Evolutionary conservation across 37 sponge, comb jelly and placozoan species (phyloP).

Genomic region (Chondrosia reniformis): DNA sequence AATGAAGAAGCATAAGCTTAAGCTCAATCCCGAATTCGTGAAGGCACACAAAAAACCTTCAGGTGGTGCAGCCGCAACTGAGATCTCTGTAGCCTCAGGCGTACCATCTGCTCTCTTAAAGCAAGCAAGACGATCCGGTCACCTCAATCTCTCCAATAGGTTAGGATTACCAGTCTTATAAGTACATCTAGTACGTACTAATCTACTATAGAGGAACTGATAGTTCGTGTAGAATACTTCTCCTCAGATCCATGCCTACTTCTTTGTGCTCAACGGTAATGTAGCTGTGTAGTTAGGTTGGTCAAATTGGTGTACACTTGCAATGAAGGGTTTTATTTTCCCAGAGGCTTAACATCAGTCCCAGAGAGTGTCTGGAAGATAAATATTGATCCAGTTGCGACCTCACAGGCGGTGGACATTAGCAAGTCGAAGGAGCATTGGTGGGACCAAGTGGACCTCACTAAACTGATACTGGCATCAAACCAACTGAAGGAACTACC

Average conservation of each 20-base stretch:
- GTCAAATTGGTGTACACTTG: too few species aligned
- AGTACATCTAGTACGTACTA: too few species aligned
- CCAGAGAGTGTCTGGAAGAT: conserved; percentile 66
- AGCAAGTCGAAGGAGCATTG: conserved; percentile 33
- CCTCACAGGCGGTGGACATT: neutral
- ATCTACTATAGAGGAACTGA: too few species aligned
- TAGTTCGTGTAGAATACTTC: too few species aligned
- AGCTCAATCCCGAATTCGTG: conserved; percentile 6
- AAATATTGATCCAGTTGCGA: conserved; percentile 39
- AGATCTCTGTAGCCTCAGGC: conserved; percentile 9
- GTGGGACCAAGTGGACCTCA: conserved; percentile 84
- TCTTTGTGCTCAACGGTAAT: too few species aligned
- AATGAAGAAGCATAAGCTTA: conserved; percentile 1
- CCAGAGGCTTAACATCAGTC: conserved; percentile 19
- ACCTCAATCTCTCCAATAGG: conserved; percentile 74
- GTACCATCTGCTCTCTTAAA: conserved; percentile 25
- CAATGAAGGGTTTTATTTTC: neutral
- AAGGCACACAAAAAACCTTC: conserved; percentile 11
- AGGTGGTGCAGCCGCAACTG: neutral
- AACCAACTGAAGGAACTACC: conserved; percentile 62
- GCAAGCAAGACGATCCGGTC: conserved; percentile 78
- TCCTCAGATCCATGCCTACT: too few species aligned
- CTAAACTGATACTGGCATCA: conserved; percentile 66
- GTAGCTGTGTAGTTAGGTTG: too few species aligned
- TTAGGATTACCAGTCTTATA: too few species aligned